phyloP scores from a whole-genome alignment of 1,140 invertebrate genomes.

The Apis cerana region DNA sequence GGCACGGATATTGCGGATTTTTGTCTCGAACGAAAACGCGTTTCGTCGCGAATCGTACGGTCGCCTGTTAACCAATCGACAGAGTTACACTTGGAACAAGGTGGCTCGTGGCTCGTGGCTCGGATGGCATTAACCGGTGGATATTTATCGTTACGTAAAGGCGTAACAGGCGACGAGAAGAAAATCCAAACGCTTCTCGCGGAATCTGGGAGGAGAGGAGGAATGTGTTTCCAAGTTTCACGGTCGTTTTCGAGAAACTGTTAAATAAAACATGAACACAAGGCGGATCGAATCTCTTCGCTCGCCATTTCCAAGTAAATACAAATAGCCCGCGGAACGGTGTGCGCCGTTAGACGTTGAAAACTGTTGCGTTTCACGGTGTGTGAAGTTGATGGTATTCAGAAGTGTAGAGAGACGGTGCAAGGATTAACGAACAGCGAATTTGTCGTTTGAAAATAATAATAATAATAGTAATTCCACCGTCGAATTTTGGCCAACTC shows the following conservation, averaged over 20 bases:
- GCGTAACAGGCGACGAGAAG: not conserved
- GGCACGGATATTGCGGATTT: not conserved
- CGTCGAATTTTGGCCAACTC: conserved; percentile 32
- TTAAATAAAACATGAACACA: conserved; percentile 33
- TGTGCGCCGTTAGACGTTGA: not conserved
- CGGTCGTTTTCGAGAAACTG: conserved; percentile 23
- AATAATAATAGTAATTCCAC: conserved; percentile 10
- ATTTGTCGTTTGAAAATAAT: conserved; percentile 8
- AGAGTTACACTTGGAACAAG: conserved; percentile 57
- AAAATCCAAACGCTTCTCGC: conserved; percentile 34
- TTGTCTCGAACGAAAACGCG: not conserved
- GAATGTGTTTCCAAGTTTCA: conserved; percentile 5
- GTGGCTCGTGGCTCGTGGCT: conserved; percentile 11
- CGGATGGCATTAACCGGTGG: conserved; percentile 53
- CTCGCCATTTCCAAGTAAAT: conserved; percentile 4
- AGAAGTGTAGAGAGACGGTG: not conserved
- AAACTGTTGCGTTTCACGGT: conserved; percentile 13
- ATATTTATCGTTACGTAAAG: conserved; percentile 50
- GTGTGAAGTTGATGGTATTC: not conserved
- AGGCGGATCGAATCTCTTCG: conserved; percentile 20
- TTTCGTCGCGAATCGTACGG: conserved; percentile 33
- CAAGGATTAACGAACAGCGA: not conserved
- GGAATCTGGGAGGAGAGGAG: not conserved
- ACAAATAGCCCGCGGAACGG: conserved; percentile 8
- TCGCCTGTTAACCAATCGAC: conserved; percentile 63